These are phyloP conservation scores for Eclectus roratus DNA, from an alignment of 2,113 vertebrate species.

Conservation along the genomic window DNA sequence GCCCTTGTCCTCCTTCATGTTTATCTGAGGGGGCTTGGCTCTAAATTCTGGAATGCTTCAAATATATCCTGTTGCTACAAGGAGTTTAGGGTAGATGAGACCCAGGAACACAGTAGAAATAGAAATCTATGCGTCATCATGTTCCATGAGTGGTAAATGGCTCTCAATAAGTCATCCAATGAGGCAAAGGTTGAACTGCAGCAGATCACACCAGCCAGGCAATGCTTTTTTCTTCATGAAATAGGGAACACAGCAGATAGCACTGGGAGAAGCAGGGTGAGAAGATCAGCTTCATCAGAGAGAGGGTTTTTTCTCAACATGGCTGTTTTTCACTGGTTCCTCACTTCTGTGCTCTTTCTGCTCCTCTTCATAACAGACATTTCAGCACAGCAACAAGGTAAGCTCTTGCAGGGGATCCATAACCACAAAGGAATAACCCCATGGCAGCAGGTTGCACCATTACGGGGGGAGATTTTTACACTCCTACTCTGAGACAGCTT, in stretches of 20 bases:
- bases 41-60: neutral
- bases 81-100: neutral
- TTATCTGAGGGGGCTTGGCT: neutral
- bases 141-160: neutral
- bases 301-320: neutral
- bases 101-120: neutral
- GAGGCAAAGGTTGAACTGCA: conserved; percentile 50
- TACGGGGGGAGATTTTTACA: neutral
- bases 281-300: neutral
- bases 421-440: neutral
- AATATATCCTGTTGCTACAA: neutral
- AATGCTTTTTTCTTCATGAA: neutral
- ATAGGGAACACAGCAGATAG: too few species aligned
- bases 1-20: neutral
- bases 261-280: neutral
- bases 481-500: neutral
- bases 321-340: neutral
- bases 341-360: neutral
- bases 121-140: neutral
- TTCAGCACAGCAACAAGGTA: conserved; percentile 11
- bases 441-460: neutral
- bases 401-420: neutral
- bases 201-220: neutral
- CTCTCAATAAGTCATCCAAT: conserved; percentile 43
- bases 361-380: neutral